Evolutionary conservation across 2,113 vertebrate species (phyloP).

Genomic region (Willisornis vidua): DNA sequence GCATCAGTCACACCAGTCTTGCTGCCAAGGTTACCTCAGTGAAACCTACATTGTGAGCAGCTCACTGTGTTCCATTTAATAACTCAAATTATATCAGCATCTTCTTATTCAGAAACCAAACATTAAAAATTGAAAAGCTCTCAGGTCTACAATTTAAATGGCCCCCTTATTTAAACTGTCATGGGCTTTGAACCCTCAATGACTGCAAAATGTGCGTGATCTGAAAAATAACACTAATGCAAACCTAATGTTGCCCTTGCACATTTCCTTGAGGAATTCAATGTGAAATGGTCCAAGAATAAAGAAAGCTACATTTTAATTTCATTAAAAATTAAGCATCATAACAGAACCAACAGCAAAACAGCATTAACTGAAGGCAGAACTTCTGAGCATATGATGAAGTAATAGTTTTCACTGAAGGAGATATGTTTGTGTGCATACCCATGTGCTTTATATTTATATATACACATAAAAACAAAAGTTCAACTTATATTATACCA

Average conservation of each 20-base stretch:
- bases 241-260: constrained; percentile 23
- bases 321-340: constrained; percentile 63
- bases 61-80: neutral
- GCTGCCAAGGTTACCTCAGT: constrained; percentile 40
- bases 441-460: neutral
- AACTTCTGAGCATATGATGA: neutral
- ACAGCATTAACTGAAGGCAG: constrained; percentile 53
- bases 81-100: constrained; percentile 1
- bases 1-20: neutral
- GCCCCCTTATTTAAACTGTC: neutral
- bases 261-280: constrained; percentile 36
- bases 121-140: constrained; percentile 45
- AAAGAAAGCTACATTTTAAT: constrained; percentile 43
- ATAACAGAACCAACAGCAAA: constrained; percentile 46
- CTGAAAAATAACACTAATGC: constrained; percentile 24
- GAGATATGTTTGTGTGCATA: neutral
- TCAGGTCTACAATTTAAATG: constrained; percentile 32
- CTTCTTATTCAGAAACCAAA: constrained; percentile 30
- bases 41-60: neutral
- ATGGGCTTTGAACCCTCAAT: neutral
- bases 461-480: neutral
- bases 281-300: constrained; percentile 33
- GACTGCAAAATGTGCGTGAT: neutral
- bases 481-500: constrained; percentile 17
- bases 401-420: constrained; percentile 55